Evolutionary conservation across 2,797 vertebrate genomes (phyloP).

Genomic region (Sandelia bainsii): DNA sequence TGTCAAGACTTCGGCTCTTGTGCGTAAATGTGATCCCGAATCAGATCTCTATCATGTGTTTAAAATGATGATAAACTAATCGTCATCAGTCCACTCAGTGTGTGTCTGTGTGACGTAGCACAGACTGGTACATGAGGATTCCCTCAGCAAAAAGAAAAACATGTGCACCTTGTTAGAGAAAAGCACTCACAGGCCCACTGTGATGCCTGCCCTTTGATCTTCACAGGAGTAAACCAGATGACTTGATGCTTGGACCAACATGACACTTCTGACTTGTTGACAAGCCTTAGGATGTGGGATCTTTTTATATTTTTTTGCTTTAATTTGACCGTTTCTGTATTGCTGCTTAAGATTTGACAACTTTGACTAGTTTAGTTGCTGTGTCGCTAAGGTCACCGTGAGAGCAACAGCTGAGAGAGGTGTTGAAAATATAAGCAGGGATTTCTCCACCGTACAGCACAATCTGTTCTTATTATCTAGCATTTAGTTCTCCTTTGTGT

Average conservation of each 20-base stretch:
- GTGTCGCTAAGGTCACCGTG: conserved; percentile 16
- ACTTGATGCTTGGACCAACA: conserved; percentile 8
- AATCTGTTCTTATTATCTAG: conserved; percentile 51
- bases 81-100: conserved; percentile 1
- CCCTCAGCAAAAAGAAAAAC: not conserved
- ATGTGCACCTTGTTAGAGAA: conserved; percentile 41
- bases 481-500: conserved; percentile 39
- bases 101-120: not conserved
- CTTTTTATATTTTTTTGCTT: not conserved
- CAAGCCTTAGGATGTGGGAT: not conserved
- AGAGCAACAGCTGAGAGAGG: conserved; percentile 45
- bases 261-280: conserved; percentile 32
- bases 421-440: conserved; percentile 37
- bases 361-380: conserved; percentile 3
- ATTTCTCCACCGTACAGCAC: conserved; percentile 45
- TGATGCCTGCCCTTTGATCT: conserved; percentile 31
- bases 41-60: not conserved
- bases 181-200: conserved; percentile 21
- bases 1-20: not conserved
- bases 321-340: not conserved
- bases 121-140: not conserved
- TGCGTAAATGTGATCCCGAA: not conserved
- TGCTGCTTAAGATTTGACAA: not conserved
- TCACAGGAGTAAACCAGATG: conserved; percentile 39
- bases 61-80: conserved; percentile 5